Evolutionary conservation across 2,888 invertebrate species (phyloP).

Genomic region (Galeopsomyia nigrocyanea): DNA sequence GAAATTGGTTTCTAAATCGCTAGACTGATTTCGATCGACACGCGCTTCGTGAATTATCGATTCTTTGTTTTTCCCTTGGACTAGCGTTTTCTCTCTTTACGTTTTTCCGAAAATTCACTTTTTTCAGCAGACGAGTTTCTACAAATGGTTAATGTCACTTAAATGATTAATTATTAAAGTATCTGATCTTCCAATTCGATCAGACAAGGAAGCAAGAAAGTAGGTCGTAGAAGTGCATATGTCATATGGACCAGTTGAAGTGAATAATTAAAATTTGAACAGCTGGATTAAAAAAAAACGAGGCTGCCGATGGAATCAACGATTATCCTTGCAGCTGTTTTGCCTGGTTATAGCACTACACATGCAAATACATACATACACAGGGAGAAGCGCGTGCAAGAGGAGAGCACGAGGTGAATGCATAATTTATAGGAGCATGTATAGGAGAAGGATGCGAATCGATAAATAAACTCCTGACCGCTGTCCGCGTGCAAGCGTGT

Average conservation of each 20-base stretch:
- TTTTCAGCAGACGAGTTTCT: too few species aligned
- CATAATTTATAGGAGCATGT: constrained; percentile 36
- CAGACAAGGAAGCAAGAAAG: too few species aligned
- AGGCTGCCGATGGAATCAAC: constrained; percentile 11
- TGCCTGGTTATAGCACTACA: too few species aligned
- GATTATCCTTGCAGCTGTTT: too few species aligned
- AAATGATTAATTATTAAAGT: too few species aligned
- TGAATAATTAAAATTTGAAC: constrained; percentile 47
- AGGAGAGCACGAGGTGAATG: constrained; percentile 13
- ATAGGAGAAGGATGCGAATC: not conserved
- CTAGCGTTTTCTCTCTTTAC: too few species aligned
- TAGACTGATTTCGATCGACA: constrained; percentile 59
- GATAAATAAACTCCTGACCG: constrained; percentile 6
- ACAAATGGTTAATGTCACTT: too few species aligned
- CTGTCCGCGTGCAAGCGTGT: too few species aligned
- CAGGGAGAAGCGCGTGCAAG: not conserved
- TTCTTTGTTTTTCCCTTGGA: constrained; percentile 45
- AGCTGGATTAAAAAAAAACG: constrained; percentile 51
- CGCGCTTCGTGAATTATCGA: constrained; percentile 63
- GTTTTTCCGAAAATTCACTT: too few species aligned
- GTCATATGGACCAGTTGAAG: not conserved
- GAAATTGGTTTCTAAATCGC: constrained; percentile 65
- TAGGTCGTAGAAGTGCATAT: too few species aligned
- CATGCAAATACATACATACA: too few species aligned
- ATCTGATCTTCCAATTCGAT: too few species aligned